Percentiles rank a stretch among this genome's conserved stretches.
Conservation (phyloP, 2,113 vertebrate genomes). For the Cynoglossus semilaevis region DNA sequence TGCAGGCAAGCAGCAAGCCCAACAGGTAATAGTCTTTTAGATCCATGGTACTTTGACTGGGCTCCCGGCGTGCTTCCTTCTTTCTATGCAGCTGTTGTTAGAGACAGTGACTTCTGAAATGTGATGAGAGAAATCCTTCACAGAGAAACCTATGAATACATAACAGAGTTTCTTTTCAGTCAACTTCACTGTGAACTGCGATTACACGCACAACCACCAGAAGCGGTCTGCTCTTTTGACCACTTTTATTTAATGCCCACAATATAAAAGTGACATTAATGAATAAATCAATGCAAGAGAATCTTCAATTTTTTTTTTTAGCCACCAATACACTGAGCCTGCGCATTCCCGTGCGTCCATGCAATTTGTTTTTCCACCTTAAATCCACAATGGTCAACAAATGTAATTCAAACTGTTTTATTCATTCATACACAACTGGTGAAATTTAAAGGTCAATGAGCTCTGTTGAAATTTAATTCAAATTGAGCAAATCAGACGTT, state of each 20-base stretch:
- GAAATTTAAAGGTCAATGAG: conserved; percentile 40
- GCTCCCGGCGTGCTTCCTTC: conserved; percentile 69
- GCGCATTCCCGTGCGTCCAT: too few relatives aligned
- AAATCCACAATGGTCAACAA: too few relatives aligned
- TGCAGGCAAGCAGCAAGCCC: conserved; percentile 91
- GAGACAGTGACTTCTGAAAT: conserved; percentile 81
- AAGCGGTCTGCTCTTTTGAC: conserved; percentile 19
- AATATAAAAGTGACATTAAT: too few relatives aligned
- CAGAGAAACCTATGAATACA: conserved; percentile 85
- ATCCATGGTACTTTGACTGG: conserved; percentile 90
- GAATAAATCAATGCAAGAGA: too few relatives aligned
- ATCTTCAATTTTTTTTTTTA: too few relatives aligned
- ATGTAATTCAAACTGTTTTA: conserved; percentile 1
- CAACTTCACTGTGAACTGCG: conserved; percentile 26
- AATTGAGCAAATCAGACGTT: conserved; percentile 33
- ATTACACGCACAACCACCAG: conserved; percentile 6
- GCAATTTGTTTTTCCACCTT: too few relatives aligned
- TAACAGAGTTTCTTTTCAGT: conserved; percentile 70
- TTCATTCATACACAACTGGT: conserved; percentile 46
- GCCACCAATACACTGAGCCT: too few relatives aligned
- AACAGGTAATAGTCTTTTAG: conserved; percentile 99
- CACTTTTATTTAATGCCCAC: not conserved
- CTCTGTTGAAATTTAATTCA: conserved; percentile 34
- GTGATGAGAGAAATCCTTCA: conserved; percentile 82
- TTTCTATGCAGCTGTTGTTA: conserved; percentile 78